A percentile compares a stretch with the other conserved stretches of the same genome.
phyloP scores from a whole-genome alignment of 2,113 vertebrate species.

The Dendropsophus ebraccatus region DNA sequence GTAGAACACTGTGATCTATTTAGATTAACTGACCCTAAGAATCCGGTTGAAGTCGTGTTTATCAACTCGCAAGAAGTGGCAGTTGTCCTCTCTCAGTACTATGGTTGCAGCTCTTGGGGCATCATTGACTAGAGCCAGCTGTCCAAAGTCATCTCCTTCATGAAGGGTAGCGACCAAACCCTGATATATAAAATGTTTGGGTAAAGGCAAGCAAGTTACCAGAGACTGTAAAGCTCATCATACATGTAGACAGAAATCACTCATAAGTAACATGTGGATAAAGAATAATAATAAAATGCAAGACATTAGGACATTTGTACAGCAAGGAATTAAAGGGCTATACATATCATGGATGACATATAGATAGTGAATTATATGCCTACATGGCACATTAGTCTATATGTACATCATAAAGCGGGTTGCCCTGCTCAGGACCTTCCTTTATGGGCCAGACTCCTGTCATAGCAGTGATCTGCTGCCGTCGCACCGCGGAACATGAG shows the following conservation, averaged over 20 bases:
- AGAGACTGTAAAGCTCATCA: background rate
- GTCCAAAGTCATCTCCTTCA: constrained; percentile 93
- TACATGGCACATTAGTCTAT: background rate
- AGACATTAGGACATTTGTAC: background rate
- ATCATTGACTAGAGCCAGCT: constrained; percentile 91
- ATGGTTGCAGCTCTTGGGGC: constrained; percentile 92
- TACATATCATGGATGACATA: background rate
- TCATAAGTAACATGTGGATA: no score
- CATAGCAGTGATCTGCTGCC: no score
- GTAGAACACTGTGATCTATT: background rate
- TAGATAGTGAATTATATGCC: background rate
- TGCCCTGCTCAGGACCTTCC: background rate
- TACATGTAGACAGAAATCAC: background rate
- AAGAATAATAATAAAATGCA: background rate
- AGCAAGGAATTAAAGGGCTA: background rate
- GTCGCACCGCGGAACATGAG: no score
- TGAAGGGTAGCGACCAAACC: constrained; percentile 90
- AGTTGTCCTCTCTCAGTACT: constrained; percentile 90
- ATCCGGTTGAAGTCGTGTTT: constrained; percentile 96
- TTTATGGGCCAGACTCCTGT: no score
- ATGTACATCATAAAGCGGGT: background rate
- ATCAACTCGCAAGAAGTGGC: constrained; percentile 93
- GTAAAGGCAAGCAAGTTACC: background rate
- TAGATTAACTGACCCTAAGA: constrained; percentile 79
- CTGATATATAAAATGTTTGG: constrained; percentile 65